These are phyloP conservation scores for Antechinus flavipes DNA, from an alignment of 2,113 vertebrate genomes.

Conservation along the genomic window DNA sequence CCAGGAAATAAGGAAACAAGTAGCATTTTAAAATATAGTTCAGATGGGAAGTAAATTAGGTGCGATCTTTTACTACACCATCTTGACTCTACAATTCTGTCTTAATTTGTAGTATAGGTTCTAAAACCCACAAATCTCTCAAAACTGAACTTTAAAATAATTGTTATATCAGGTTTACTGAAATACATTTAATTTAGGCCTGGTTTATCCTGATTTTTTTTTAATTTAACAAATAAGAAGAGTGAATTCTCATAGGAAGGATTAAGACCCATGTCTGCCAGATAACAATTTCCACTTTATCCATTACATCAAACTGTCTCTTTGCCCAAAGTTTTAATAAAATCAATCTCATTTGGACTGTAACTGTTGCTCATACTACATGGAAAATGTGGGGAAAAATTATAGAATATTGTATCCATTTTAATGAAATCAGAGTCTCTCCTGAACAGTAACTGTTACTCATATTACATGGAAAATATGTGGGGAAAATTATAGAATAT, in stretches of 20 bases:
- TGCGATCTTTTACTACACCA: conserved; percentile 13
- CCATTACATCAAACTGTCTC: background rate
- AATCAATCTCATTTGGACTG: background rate
- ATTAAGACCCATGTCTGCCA: background rate
- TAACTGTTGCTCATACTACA: background rate
- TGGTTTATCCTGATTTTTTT: background rate
- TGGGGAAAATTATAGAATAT: background rate
- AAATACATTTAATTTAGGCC: conserved; percentile 34
- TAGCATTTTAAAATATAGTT: conserved; percentile 64
- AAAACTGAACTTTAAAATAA: conserved; percentile 47
- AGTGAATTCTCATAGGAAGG: background rate
- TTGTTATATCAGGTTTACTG: conserved; percentile 16
- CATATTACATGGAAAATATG: background rate
- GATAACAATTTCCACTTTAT: background rate
- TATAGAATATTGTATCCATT: background rate
- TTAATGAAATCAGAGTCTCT: too few relatives aligned
- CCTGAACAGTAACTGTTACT: too few relatives aligned
- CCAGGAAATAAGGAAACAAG: conserved; percentile 56
- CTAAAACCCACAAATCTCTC: conserved; percentile 2
- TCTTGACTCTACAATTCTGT: conserved; percentile 1
- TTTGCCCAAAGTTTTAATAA: background rate
- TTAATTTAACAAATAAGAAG: background rate
- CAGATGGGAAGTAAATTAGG: conserved; percentile 54
- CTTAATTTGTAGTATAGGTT: conserved; percentile 29
- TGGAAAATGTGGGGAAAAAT: background rate